Evolutionary conservation across 1,140 invertebrate genomes (phyloP).

Genomic region (Heliconius congener): DNA sequence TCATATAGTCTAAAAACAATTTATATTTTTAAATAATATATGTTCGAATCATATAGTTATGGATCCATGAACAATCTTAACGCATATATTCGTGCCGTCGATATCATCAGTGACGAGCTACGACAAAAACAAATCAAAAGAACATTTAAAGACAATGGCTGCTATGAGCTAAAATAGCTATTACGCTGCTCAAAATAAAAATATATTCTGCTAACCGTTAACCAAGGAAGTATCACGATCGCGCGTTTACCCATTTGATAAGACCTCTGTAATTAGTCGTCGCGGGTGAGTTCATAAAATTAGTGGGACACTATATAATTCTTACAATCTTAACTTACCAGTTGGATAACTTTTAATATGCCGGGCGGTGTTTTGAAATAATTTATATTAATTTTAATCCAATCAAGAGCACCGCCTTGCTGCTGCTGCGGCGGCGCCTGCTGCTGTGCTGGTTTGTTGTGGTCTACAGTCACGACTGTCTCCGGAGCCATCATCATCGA

Average conservation of each 20-base stretch:
- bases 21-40: not conserved
- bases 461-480: constrained; percentile 85
- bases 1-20: not conserved
- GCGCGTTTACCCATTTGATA: constrained; percentile 25
- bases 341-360: constrained; percentile 83
- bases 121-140: constrained; percentile 4
- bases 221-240: constrained; percentile 16
- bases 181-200: constrained; percentile 10
- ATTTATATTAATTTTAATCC: constrained; percentile 83
- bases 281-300: constrained; percentile 25
- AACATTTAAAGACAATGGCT: constrained; percentile 9
- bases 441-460: constrained; percentile 79
- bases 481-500: constrained; percentile 84
- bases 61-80: not conserved
- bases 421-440: constrained; percentile 82
- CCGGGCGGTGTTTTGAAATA: constrained; percentile 84
- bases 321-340: constrained; percentile 77
- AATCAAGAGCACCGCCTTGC: constrained; percentile 77
- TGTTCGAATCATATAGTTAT: not conserved
- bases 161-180: constrained; percentile 11
- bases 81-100: not conserved
- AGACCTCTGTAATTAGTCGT: constrained; percentile 23
- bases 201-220: not conserved
- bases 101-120: not conserved
- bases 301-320: constrained; percentile 6